A percentile compares a stretch with the other conserved stretches of the same genome.
phyloP scores from a whole-genome alignment of 2,888 invertebrate species.

The Masnerella sp. region DNA sequence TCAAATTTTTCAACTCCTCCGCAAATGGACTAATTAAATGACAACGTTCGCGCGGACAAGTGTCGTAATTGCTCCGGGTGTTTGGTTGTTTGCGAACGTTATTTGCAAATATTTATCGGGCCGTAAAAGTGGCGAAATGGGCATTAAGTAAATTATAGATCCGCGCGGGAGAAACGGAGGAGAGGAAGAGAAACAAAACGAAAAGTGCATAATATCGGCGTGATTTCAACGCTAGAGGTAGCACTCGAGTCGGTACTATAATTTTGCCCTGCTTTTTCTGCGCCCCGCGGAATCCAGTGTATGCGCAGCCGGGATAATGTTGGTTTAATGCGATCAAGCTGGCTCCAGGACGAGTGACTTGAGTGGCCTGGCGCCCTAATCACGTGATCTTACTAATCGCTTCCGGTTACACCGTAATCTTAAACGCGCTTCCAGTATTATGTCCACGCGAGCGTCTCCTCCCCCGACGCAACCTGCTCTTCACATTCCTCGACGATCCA shows the following conservation, averaged over 20 bases:
- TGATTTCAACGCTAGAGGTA: conserved; percentile 50
- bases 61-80: background rate
- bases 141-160: conserved; percentile 40
- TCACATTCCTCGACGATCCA: conserved; percentile 7
- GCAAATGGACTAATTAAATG: conserved; percentile 9
- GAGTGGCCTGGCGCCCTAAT: conserved; percentile 63
- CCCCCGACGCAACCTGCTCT: conserved; percentile 35
- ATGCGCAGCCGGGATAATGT: conserved; percentile 43
- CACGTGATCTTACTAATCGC: conserved; percentile 75
- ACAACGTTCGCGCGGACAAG: background rate
- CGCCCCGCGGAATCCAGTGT: conserved; percentile 41
- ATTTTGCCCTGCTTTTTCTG: conserved; percentile 48
- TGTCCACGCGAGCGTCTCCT: conserved; percentile 65
- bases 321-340: conserved; percentile 51
- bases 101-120: conserved; percentile 43
- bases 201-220: conserved; percentile 44
- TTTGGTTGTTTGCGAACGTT: conserved; percentile 14
- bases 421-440: conserved; percentile 70
- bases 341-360: conserved; percentile 41
- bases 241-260: conserved; percentile 42
- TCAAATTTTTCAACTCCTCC: no score
- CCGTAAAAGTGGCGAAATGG: conserved; percentile 48
- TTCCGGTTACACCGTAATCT: conserved; percentile 69
- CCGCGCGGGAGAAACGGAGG: conserved; percentile 10
- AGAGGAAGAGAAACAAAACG: conserved; percentile 25